Conservation (phyloP, 2,888 invertebrate genomes). For the Ichneumoninae sp. region DNA sequence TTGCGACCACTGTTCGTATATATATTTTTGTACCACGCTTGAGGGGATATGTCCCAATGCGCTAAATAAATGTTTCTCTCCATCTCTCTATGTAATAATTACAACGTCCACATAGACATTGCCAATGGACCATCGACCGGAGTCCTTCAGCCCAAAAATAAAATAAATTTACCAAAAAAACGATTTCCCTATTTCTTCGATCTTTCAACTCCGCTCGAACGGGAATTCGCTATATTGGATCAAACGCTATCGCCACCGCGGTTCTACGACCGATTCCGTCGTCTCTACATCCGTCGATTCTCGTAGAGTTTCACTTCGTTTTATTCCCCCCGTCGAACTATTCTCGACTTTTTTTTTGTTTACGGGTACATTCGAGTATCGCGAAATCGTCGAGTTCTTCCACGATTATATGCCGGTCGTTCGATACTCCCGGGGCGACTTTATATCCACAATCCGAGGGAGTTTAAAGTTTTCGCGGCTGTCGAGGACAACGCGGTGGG, state of each 20-base stretch:
- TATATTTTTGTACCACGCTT: too few relatives aligned
- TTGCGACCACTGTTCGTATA: too few relatives aligned
- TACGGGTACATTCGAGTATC: slow-evolving; percentile 76
- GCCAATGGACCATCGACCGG: too few relatives aligned
- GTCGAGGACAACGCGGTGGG: slow-evolving; percentile 22
- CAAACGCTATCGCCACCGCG: background rate
- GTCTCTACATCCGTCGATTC: slow-evolving; percentile 50
- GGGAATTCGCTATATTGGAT: background rate
- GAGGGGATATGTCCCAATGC: too few relatives aligned
- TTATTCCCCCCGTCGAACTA: slow-evolving; percentile 52
- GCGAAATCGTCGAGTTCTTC: slow-evolving; percentile 71
- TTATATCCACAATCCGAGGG: slow-evolving; percentile 27
- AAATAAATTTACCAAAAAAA: background rate
- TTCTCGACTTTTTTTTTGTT: slow-evolving; percentile 68
- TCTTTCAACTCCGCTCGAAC: background rate
- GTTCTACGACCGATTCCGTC: slow-evolving; percentile 51
- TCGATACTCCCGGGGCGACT: slow-evolving; percentile 34
- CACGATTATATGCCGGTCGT: slow-evolving; percentile 37
- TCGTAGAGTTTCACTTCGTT: slow-evolving; percentile 47
- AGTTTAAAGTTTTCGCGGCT: slow-evolving; percentile 41
- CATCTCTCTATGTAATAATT: too few relatives aligned
- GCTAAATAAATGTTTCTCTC: too few relatives aligned
- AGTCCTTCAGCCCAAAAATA: background rate
- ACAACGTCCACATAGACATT: too few relatives aligned
- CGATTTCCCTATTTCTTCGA: background rate